Evolutionary conservation across 2,888 invertebrate species (phyloP).

Genomic region (Hirtodrosophila duncani): DNA sequence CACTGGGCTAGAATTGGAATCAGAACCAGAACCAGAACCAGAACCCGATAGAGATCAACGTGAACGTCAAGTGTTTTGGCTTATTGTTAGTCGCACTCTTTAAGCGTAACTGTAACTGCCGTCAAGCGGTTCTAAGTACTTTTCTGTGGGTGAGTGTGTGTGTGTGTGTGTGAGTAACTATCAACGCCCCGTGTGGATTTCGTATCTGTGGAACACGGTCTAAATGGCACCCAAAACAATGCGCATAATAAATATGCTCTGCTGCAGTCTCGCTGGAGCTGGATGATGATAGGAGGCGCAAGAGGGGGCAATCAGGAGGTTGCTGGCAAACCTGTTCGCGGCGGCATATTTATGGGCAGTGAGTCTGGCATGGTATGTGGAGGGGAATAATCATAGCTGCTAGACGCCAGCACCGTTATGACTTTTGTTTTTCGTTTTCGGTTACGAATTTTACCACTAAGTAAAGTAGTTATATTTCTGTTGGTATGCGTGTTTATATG

Average conservation of each 20-base stretch:
- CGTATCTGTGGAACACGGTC: slow-evolving; percentile 35
- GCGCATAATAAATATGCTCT: slow-evolving; percentile 40
- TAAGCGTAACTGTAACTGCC: slow-evolving; percentile 14
- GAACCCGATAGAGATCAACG: slow-evolving; percentile 32
- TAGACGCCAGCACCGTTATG: slow-evolving; percentile 40
- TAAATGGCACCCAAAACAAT: slow-evolving; percentile 46
- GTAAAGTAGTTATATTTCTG: neutral
- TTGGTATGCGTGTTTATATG: neutral
- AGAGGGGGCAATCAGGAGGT: neutral
- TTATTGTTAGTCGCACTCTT: slow-evolving; percentile 5
- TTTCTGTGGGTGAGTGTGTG: too few relatives aligned
- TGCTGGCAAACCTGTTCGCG: slow-evolving; percentile 23
- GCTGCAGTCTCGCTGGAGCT: slow-evolving; percentile 14
- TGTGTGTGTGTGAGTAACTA: neutral
- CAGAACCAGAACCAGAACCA: slow-evolving; percentile 13
- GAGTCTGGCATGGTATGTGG: slow-evolving; percentile 15
- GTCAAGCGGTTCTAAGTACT: slow-evolving; percentile 6
- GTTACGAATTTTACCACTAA: neutral
- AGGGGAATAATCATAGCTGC: slow-evolving; percentile 4
- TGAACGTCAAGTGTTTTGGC: slow-evolving; percentile 27
- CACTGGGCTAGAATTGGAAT: neutral
- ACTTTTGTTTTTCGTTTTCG: slow-evolving; percentile 48
- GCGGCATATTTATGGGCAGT: slow-evolving; percentile 36
- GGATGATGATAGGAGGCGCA: neutral
- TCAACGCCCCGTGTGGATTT: slow-evolving; percentile 12